Base-by-base conservation (phyloP, 2,797 vertebrate genomes). In the Darevskia nairensis region DNA sequence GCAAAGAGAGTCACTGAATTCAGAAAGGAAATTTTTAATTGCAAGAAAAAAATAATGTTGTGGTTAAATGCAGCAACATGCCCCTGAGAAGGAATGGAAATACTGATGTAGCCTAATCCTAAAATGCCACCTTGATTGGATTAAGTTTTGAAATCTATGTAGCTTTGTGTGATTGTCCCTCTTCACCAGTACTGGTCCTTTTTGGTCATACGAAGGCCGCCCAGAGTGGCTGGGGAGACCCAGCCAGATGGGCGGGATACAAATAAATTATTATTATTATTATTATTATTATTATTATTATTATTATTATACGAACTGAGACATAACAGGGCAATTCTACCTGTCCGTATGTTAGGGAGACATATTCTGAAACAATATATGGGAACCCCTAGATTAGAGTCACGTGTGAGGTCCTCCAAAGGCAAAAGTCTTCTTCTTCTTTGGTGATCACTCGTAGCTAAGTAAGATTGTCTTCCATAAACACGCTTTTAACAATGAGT, bases 21-120 rank as follows among this genome's bases (percentile, higher is more conserved):
- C 66, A 74, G 81, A 86, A 78, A 64, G 89, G 75, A 74, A 2
- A 13, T 4, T 2, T 72, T 82, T 87, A 84, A 4, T 64, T 84
- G 1, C 68, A 92, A 72, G 46, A 86, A 93, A 86, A 77, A 25
- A 44, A 50, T 3, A 50, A 8, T 23, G 78, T 50, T 25, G 39
- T 25, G 55, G 3, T 11, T 71, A 9, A 6, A n/a, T 61, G 79
- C 84, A 46, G 9, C 68, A 5, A 8, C 9, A 11, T 86, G 17
- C 7, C 39, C 71, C 35, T 81, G n/a, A 8, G 86, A 77, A 82
- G 6, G 11, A 82, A 71, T 3, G 79, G 13, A 89, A 86, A n/a
- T 83, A 83, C 4, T 88, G 88, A 88, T 74, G 90, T 27, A 90
- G 77, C 0, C 72, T 86, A 1, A 32, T 32, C 89, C 61, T 75